phyloP scores from a whole-genome alignment of 2,797 vertebrate species.

The Lagocephalus sceleratus region DNA sequence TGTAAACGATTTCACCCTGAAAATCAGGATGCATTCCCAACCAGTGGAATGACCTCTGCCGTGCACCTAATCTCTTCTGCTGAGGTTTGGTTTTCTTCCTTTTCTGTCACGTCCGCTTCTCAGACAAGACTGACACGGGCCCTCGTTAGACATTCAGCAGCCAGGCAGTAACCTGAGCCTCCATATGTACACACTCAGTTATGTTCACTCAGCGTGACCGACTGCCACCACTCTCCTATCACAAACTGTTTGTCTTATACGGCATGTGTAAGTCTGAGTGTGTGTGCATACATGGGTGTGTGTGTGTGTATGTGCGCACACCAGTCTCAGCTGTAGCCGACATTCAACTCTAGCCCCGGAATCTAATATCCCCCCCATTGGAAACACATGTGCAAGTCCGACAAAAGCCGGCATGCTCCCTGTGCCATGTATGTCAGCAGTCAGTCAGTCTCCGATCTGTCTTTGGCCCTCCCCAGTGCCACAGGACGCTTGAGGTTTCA shows the following conservation, averaged over 20 bases:
- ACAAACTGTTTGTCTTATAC: slow-evolving; percentile 36
- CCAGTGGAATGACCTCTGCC: slow-evolving; percentile 1
- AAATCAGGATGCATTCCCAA: too few relatives aligned
- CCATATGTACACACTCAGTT: slow-evolving; percentile 8
- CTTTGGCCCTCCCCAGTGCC: slow-evolving; percentile 5
- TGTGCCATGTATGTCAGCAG: slow-evolving; percentile 63
- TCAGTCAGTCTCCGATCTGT: slow-evolving; percentile 58
- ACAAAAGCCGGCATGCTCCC: slow-evolving; percentile 63
- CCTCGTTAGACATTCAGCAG: slow-evolving; percentile 73
- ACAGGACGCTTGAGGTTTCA: slow-evolving; percentile 15
- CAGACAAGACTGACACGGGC: slow-evolving; percentile 65
- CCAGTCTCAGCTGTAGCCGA: slow-evolving; percentile 42
- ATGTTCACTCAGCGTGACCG: slow-evolving; percentile 30
- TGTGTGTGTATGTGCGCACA: slow-evolving; percentile 9
- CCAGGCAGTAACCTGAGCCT: slow-evolving; percentile 63
- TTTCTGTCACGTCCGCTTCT: slow-evolving; percentile 65
- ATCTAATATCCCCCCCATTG: slow-evolving; percentile 63
- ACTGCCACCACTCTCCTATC: slow-evolving; percentile 52
- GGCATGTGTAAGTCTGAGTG: slow-evolving; percentile 7
- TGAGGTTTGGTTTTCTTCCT: slow-evolving; percentile 66
- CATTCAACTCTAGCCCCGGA: slow-evolving; percentile 40
- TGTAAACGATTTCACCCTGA: too few relatives aligned
- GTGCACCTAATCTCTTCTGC: slow-evolving; percentile 47
- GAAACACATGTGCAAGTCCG: slow-evolving; percentile 73
- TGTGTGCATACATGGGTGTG: slow-evolving; percentile 10